Percentiles rank a stretch among this genome's conserved stretches.
Evolutionary conservation across 2,113 vertebrate species (phyloP).

Genomic region (Pollimyrus isidori): DNA sequence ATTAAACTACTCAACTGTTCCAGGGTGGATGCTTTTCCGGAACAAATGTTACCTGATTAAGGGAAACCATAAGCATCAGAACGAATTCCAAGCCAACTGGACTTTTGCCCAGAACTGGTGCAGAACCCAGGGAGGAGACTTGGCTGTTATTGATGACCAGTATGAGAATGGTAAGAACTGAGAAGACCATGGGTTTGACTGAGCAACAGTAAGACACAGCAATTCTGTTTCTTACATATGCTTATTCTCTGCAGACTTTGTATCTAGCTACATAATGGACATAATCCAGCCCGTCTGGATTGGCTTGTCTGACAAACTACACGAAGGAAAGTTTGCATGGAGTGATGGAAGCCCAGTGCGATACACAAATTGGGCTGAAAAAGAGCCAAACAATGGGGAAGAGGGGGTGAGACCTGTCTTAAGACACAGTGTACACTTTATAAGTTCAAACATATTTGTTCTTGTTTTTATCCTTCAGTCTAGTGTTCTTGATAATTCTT

Average conservation of each 20-base stretch:
- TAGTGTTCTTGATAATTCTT: too few species aligned
- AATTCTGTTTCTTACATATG: neutral
- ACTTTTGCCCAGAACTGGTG: slow-evolving; percentile 52
- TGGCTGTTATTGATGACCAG: slow-evolving; percentile 58
- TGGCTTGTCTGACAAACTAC: slow-evolving; percentile 53
- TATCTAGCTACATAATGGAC: slow-evolving; percentile 61
- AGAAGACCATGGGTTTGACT: neutral
- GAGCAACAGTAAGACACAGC: neutral
- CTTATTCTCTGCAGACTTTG: slow-evolving; percentile 50
- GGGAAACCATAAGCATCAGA: slow-evolving; percentile 36
- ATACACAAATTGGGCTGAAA: slow-evolving; percentile 63
- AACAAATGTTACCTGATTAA: slow-evolving; percentile 66
- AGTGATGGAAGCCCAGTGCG: slow-evolving; percentile 58
- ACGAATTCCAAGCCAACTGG: slow-evolving; percentile 53
- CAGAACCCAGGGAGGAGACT: slow-evolving; percentile 42
- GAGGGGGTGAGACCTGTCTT: slow-evolving; percentile 42
- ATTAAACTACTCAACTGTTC: neutral
- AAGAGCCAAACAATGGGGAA: slow-evolving; percentile 60
- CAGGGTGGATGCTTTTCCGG: slow-evolving; percentile 60
- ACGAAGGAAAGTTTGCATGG: slow-evolving; percentile 61
- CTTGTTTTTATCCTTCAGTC: too few species aligned
- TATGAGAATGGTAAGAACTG: slow-evolving; percentile 58
- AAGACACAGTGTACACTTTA: too few species aligned
- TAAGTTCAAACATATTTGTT: too few species aligned
- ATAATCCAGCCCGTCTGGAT: slow-evolving; percentile 54